Evolutionary conservation across 2,797 vertebrate species (phyloP), one percentile per base, ranked within the genome.

Genomic region (Poecilia wingei): DNA sequence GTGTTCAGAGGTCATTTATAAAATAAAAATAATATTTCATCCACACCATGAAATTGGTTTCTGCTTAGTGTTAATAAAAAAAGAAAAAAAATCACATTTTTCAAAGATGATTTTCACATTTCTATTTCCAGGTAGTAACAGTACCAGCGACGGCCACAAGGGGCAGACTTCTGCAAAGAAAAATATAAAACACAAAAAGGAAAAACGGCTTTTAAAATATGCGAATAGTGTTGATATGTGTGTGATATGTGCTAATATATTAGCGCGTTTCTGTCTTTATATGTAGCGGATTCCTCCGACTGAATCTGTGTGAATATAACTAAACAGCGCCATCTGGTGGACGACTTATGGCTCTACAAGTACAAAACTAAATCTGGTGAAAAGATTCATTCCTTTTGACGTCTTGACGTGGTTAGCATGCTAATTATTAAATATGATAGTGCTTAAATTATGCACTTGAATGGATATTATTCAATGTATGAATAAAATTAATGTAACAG

Each of bases 1-100:
- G 49, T 9, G 36, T 61, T 0, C 61, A 13, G 86, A 88, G 84
- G 86, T 86, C 78, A 10, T 3, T 49, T 80, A 76, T 79, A 0
- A 36, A 51, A n/a, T 41, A 36, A 39, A 66, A 31, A 59, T 28
- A 31, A 9, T 22, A 66, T 20, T 39, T 9, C 28, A 18, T 36
- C 31, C 14, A 18, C 12, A 64, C 59, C 25, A 39, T 36, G 7
- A 66, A 36, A 28, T 0, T 22, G 43, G 43, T 64, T 53, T 75
- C 36, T 72, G 12, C 45, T 10, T n/a, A 41, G 36, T 45, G 13
- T 53, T 31, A 51, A 45, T 16, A 73, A 36, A 59, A 68, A 28
- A 73, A 36, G 47, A 68, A 28, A 0, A 68, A 20, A 43, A 20
- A 33, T 57, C 13, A 31, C 3, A 46, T 28, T 22, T 70, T 25